A percentile compares a stretch with the other conserved stretches of the same genome.
Conservation (phyloP, 2,888 invertebrate genomes). For the Drosophila neotestacea region DNA sequence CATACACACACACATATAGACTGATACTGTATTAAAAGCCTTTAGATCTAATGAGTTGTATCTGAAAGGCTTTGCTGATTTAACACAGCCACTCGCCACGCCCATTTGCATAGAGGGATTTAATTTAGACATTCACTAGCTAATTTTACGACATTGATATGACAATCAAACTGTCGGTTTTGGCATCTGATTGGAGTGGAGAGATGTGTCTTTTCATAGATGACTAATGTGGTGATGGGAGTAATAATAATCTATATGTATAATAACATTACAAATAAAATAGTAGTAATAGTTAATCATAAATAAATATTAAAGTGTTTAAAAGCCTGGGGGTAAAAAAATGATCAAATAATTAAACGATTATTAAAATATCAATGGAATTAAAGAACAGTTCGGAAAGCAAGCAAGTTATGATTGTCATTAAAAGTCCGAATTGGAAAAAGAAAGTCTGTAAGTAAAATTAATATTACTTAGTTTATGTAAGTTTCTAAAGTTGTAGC, state of each 20-base stretch:
- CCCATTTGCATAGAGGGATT: constrained; percentile 31
- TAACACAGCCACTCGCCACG: constrained; percentile 18
- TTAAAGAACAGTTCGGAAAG: too few relatives aligned
- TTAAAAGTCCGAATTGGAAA: too few relatives aligned
- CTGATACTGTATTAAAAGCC: constrained; percentile 25
- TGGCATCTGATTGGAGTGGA: background rate
- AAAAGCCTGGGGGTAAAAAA: too few relatives aligned
- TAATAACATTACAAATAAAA: background rate
- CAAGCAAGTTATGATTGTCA: too few relatives aligned
- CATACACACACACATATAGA: constrained; percentile 7
- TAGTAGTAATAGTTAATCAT: background rate
- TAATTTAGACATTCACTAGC: constrained; percentile 42
- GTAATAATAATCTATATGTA: too few relatives aligned
- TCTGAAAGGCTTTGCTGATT: constrained; percentile 17
- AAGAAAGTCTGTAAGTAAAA: too few relatives aligned
- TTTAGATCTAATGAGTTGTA: constrained; percentile 40
- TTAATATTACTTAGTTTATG: too few relatives aligned
- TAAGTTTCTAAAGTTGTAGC: too few relatives aligned
- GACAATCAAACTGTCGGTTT: constrained; percentile 40
- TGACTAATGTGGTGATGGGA: background rate
- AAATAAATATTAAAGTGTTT: background rate
- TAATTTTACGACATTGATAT: constrained; percentile 47
- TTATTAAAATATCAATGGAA: too few relatives aligned
- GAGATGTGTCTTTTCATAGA: background rate
- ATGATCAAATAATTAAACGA: too few relatives aligned